Conservation (phyloP, 1,140 invertebrate genomes). For the Drosophila lacteicornis region DNA sequence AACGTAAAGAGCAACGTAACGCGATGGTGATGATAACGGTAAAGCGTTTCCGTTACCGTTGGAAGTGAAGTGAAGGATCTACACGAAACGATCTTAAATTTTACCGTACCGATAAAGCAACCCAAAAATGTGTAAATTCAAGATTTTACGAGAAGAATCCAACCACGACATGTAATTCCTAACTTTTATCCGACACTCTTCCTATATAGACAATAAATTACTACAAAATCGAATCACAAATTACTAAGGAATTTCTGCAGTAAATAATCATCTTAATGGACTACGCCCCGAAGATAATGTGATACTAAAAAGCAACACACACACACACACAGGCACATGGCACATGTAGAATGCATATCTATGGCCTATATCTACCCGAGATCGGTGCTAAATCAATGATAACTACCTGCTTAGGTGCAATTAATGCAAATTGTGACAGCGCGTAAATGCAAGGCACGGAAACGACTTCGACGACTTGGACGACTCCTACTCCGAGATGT, state of each 20-base stretch:
- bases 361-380: slow-evolving; percentile 68
- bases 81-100: background rate
- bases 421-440: slow-evolving; percentile 83
- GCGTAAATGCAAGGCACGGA: slow-evolving; percentile 67
- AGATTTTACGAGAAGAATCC: background rate
- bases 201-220: slow-evolving; percentile 46
- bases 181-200: slow-evolving; percentile 14
- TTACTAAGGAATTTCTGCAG: slow-evolving; percentile 15
- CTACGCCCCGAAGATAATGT: slow-evolving; percentile 28
- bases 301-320: slow-evolving; percentile 36
- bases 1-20: background rate
- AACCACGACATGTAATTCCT: slow-evolving; percentile 9
- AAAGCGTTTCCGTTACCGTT: slow-evolving; percentile 36
- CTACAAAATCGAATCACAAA: slow-evolving; percentile 41
- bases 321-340: slow-evolving; percentile 12
- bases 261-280: slow-evolving; percentile 26
- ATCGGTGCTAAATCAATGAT: slow-evolving; percentile 83
- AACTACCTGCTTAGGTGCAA: slow-evolving; percentile 79
- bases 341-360: slow-evolving; percentile 41
- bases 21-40: slow-evolving; percentile 57
- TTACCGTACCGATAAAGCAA: background rate
- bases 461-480: slow-evolving; percentile 20
- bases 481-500: slow-evolving; percentile 38
- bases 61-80: slow-evolving; percentile 36
- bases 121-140: slow-evolving; percentile 27